A percentile compares a stretch with the other conserved stretches of the same genome.
These are phyloP conservation scores for Limnephilus marmoratus DNA, from an alignment of 2,888 invertebrate species.

Conservation along the genomic window DNA sequence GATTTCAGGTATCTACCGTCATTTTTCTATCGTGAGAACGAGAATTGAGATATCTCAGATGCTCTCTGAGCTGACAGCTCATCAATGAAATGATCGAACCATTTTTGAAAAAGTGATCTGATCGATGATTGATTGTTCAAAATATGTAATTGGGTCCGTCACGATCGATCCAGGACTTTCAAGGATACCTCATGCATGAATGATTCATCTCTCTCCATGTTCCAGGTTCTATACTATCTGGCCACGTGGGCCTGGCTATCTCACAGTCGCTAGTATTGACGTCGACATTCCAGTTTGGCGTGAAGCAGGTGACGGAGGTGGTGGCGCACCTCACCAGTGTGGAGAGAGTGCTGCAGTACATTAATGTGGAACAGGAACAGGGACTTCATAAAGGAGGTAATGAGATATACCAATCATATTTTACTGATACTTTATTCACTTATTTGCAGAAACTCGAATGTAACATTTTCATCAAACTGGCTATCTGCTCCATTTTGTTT, in stretches of 20 bases:
- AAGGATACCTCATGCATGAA: not conserved
- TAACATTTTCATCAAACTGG: not conserved
- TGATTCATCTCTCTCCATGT: not conserved
- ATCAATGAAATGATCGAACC: no score
- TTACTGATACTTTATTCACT: not conserved
- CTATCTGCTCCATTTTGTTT: not conserved
- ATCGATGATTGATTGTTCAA: no score
- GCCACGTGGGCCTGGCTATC: slow-evolving; percentile 78
- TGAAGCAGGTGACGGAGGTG: slow-evolving; percentile 79
- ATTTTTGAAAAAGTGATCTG: no score
- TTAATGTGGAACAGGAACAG: slow-evolving; percentile 81
- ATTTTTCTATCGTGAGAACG: no score
- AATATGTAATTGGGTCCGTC: no score
- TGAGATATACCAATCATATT: not conserved
- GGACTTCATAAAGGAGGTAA: slow-evolving; percentile 71
- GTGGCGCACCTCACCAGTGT: slow-evolving; percentile 83
- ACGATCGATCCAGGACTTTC: no score
- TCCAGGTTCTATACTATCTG: slow-evolving; percentile 71
- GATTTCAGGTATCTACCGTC: no score
- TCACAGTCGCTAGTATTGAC: slow-evolving; percentile 77
- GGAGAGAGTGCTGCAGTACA: slow-evolving; percentile 84
- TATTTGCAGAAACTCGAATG: not conserved
- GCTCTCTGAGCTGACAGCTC: no score
- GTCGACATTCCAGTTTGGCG: slow-evolving; percentile 80
- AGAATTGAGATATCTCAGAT: no score